Evolutionary conservation across 2,113 vertebrate genomes (phyloP), one percentile per base, ranked within the genome.

Genomic region (Motacilla tschutschensis): DNA sequence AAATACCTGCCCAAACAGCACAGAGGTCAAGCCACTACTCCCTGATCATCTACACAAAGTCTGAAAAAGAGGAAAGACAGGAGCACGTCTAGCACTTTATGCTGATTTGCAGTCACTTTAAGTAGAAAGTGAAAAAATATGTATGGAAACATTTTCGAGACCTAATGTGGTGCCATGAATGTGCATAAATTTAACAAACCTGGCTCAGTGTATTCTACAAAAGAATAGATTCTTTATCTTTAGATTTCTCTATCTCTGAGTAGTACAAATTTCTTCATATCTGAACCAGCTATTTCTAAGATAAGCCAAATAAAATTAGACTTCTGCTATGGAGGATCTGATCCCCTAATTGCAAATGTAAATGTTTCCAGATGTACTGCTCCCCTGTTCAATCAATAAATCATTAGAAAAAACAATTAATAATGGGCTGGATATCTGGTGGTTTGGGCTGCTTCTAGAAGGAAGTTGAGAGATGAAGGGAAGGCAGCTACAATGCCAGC

Each of bases 321-420:
- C 50, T 93, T 92, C 43, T 77, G 26, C 75, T 75, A 26, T 16
- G 67, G 79, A 85, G 77, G 88, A 87, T 81, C 80, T 65, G 83
- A 85, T 87, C 92, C 46, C 66, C 67, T 97, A 94, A 96, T 92
- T 95, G 85, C 83, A 92, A 95, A 91, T 90, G 87, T 96, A 95
- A 96, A 94, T 95, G 87, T 93, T 96, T 84, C 89, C 96, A 96
- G 94, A 96, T 95, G 91, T 95, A 95, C 88, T 46, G 44, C n/a
- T 95, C 75, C 77, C 90, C 87, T 95, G 87, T 91, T 84, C 93
- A 96, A 95, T 96, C 94, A 96, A 96, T 96, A 95, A 95, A 96
- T 96, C 89, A 95, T 95, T 95, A 96, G 89, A 85, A 96, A 93
- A 86, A 59, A 94, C 91, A 92, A 93, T 93, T 95, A 96, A 95